Percentiles rank a stretch among this genome's conserved stretches.
phyloP scores from a whole-genome alignment of 2,797 vertebrate genomes.

The Furcifer pardalis region DNA sequence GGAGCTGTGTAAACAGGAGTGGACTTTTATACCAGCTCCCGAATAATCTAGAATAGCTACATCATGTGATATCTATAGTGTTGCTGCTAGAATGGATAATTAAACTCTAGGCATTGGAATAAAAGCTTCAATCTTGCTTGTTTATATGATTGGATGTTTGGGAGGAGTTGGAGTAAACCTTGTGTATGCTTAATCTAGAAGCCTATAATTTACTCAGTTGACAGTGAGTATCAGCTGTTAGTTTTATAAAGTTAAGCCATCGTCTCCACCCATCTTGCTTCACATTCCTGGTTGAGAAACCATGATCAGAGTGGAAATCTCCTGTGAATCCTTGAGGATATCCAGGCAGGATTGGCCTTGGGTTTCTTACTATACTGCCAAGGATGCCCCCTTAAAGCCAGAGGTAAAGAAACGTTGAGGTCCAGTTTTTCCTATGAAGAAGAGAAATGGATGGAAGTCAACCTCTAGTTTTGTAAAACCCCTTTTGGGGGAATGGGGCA shows the following conservation, averaged over 20 bases:
- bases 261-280: neutral
- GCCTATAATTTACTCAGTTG: neutral
- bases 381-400: neutral
- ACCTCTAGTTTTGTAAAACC: no score
- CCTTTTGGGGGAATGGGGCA: no score
- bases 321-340: neutral
- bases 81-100: neutral
- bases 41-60: neutral
- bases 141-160: neutral
- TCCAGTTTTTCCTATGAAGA: no score
- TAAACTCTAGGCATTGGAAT: neutral
- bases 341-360: neutral
- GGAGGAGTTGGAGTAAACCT: neutral
- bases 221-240: neutral
- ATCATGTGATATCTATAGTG: neutral
- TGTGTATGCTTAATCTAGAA: neutral
- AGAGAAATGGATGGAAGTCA: no score
- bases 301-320: neutral
- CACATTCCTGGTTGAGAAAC: neutral
- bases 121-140: neutral
- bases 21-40: neutral
- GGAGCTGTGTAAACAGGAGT: neutral
- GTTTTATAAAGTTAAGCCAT: neutral
- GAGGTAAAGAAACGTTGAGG: neutral
- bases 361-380: neutral